A percentile compares a stretch with the other conserved stretches of the same genome.
phyloP scores from a whole-genome alignment of 2,113 vertebrate species.

The Chionodraco myersi region DNA sequence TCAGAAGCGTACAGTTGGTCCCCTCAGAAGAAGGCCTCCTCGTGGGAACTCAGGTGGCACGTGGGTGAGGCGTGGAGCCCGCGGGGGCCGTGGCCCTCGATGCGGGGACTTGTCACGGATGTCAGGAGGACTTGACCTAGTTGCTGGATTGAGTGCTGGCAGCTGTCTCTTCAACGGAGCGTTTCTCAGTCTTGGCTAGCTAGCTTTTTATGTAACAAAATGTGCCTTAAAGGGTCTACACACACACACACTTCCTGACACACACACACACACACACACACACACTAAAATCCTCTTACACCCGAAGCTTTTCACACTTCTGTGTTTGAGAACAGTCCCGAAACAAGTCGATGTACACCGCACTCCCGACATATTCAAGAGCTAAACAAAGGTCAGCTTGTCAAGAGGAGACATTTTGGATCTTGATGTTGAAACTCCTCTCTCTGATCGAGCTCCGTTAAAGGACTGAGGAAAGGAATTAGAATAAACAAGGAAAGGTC shows the following conservation, averaged over 20 bases:
- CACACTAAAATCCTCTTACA: conserved; percentile 3
- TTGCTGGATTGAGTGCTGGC: conserved; percentile 70
- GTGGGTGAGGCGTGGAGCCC: conserved; percentile 48
- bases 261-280: conserved; percentile 15
- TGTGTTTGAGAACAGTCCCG: conserved; percentile 7
- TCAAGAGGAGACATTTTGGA: conserved; percentile 38
- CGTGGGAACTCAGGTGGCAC: conserved; percentile 53
- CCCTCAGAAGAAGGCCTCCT: conserved; percentile 29
- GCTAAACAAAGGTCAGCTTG: conserved; percentile 52
- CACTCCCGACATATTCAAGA: not conserved
- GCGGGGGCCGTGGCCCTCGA: conserved; percentile 50
- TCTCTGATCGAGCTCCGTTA: conserved; percentile 22
- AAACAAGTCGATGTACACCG: conserved; percentile 40
- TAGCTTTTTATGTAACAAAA: conserved; percentile 20
- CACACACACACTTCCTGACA: not conserved
- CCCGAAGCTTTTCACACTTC: conserved; percentile 40
- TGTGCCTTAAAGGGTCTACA: not conserved
- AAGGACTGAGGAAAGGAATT: conserved; percentile 33
- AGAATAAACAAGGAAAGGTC: conserved; percentile 38
- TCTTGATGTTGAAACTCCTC: conserved; percentile 25
- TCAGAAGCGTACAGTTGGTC: conserved; percentile 17
- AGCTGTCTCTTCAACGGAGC: conserved; percentile 64
- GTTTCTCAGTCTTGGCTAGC: conserved; percentile 62
- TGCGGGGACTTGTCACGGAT: conserved; percentile 65
- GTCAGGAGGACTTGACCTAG: conserved; percentile 73